Evolutionary conservation across 2,888 invertebrate genomes (phyloP), one percentile per base, ranked within the genome.

Genomic region (Eupithecia exiguata): DNA sequence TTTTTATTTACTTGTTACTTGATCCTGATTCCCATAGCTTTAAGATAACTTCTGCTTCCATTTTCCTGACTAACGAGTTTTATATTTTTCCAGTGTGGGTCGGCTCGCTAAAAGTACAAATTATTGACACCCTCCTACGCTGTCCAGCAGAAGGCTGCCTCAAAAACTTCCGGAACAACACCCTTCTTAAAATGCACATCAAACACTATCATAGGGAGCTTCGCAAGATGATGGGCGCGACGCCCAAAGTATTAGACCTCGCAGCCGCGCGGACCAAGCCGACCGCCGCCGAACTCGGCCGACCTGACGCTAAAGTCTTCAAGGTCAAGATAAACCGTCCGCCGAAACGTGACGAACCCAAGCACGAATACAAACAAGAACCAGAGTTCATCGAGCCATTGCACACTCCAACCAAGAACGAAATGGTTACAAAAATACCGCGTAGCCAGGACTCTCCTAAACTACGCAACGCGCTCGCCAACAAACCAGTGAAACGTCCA

Each of bases 131-230:
- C 78, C 87, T 96, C 1, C 94, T 96, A 30, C 95, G 95, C 46
- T 98, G 98, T 86, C 98, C 98, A 0, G 96, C 97, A 68, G 96
- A 97, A 77, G 97, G 96, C 1, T 99, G 99, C 87, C 96, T 95
- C 69, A 99, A 99, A 90, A 97, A 96, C 82, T 99, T 98, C 87
- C 95, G 99, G 7, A 98, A 98, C 86, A 98, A 98, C 86, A 98
- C 97, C 78, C 95, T 99, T 69, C 93, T 99, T 12, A 97, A 97
- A 92, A 98, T 98, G 96, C 99, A 99, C 87, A 97, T 99, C 62
- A 99, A 99, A 85, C 98, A 99, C 89, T 99, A 99, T 89, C 99
- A 99, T 90, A 96, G 96, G 2, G 97, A 98, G 79, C 95, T 97
- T 74, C 95, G 96, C 2, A 96, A 97, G 76, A 87, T 96, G 88